Percentiles rank a stretch among this genome's conserved stretches.
Conservation (phyloP, 1,140 invertebrate genomes). For the Brachystomella parvula region DNA sequence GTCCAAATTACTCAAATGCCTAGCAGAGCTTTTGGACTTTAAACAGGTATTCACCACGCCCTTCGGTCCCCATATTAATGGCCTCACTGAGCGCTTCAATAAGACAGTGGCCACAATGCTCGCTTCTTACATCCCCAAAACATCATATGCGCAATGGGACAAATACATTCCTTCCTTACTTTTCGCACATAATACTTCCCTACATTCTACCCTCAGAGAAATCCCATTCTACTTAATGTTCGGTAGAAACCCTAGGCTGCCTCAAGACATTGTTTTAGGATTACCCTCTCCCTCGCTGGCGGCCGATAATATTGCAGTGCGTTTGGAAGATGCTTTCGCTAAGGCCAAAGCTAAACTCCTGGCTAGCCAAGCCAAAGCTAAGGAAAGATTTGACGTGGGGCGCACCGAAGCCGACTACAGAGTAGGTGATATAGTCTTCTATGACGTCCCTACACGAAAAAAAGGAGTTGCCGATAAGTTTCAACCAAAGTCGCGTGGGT, state of each 20-base stretch:
- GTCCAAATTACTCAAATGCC: not conserved
- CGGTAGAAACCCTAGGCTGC: not conserved
- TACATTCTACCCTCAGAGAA: not conserved
- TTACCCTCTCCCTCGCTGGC: not conserved
- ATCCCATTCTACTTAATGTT: too few relatives aligned
- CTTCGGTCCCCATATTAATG: not conserved
- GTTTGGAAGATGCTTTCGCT: not conserved
- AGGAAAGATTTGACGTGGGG: not conserved
- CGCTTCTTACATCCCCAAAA: not conserved
- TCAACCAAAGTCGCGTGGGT: not conserved
- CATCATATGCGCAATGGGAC: not conserved
- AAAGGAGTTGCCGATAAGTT: slow-evolving; percentile 8
- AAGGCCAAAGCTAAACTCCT: not conserved
- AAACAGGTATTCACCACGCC: not conserved
- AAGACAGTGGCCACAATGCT: not conserved
- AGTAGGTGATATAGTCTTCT: not conserved
- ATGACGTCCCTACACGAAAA: not conserved
- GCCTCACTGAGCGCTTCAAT: not conserved
- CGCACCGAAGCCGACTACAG: not conserved
- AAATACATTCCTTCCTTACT: not conserved
- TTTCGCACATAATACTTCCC: not conserved
- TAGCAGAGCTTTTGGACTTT: not conserved
- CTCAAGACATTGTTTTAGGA: not conserved
- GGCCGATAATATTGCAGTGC: not conserved
- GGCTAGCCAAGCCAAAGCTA: not conserved